Evolutionary conservation across 30 jellyfish, hydroid and myxozoan genomes (phyloP).

Genomic region (Catostylus mosaicus): DNA sequence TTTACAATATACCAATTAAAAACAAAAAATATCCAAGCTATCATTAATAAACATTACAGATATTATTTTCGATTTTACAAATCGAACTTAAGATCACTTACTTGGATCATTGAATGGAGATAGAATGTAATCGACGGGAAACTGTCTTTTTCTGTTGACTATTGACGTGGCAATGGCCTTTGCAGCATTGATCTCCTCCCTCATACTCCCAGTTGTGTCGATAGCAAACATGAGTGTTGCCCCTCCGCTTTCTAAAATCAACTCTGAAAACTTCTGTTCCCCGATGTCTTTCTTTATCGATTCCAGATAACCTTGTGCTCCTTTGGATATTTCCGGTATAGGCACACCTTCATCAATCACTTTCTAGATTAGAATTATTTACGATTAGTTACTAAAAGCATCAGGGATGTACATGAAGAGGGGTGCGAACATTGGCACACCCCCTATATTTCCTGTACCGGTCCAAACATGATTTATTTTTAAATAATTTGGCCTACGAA

Average conservation of each 20-base stretch:
- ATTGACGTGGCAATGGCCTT: slow-evolving; percentile 72
- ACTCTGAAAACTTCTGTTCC: slow-evolving; percentile 32
- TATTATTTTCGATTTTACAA: not conserved
- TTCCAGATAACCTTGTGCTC: slow-evolving; percentile 57
- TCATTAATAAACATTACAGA: not conserved
- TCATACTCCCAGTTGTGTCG: slow-evolving; percentile 83
- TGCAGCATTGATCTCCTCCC: slow-evolving; percentile 68
- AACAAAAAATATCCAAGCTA: no score
- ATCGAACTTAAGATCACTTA: not conserved
- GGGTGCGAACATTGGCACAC: no score
- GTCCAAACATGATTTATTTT: no score
- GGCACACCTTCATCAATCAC: slow-evolving; percentile 64
- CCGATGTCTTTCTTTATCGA: slow-evolving; percentile 62
- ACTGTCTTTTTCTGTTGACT: slow-evolving; percentile 56
- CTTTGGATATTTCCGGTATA: slow-evolving; percentile 46
- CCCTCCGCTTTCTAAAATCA: slow-evolving; percentile 69
- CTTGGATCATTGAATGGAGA: slow-evolving; percentile 89
- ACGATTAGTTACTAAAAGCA: no score
- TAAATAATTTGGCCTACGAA: no score
- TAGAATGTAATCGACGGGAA: slow-evolving; percentile 79
- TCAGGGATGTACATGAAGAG: no score
- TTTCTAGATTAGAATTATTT: slow-evolving; percentile 24
- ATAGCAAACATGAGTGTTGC: slow-evolving; percentile 78
- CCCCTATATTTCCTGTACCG: no score
- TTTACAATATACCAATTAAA: no score